phyloP scores from a whole-genome alignment of 2,113 vertebrate species.

The Entelurus aequoreus region DNA sequence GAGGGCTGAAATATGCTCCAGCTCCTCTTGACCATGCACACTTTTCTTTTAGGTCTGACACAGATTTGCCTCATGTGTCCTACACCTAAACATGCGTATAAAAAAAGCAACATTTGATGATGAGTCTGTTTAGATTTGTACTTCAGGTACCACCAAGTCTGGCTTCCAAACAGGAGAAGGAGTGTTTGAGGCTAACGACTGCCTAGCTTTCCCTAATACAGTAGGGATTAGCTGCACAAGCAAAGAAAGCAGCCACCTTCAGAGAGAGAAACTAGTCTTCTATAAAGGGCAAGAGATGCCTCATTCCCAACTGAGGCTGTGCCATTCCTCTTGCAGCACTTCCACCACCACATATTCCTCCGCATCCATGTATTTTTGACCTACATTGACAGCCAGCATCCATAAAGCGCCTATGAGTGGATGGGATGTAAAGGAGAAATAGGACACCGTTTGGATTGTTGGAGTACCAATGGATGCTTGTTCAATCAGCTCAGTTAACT shows the following conservation, averaged over 20 bases:
- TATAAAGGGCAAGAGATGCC: conserved; percentile 35
- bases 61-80: too few species aligned
- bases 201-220: conserved; percentile 29
- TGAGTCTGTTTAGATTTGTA: too few species aligned
- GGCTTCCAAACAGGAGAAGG: too few species aligned
- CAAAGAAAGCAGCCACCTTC: conserved; percentile 54
- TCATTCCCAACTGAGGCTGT: conserved; percentile 28
- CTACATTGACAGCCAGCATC: conserved; percentile 40
- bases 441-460: conserved; percentile 42
- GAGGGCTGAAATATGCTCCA: too few species aligned
- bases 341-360: conserved; percentile 29
- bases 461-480: conserved; percentile 35
- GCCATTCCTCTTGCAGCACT: conserved; percentile 23
- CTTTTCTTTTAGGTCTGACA: too few species aligned
- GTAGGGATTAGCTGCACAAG: conserved; percentile 63
- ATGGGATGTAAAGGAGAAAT: conserved; percentile 31
- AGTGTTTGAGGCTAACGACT: too few species aligned
- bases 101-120: too few species aligned
- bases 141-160: too few species aligned
- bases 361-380: conserved; percentile 43
- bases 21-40: too few species aligned
- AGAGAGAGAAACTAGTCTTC: conserved; percentile 22
- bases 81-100: too few species aligned
- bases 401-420: conserved; percentile 17
- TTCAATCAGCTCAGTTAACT: conserved; percentile 55